Conservation (phyloP, 2,888 invertebrate genomes). For the Ernsta delagoae region DNA sequence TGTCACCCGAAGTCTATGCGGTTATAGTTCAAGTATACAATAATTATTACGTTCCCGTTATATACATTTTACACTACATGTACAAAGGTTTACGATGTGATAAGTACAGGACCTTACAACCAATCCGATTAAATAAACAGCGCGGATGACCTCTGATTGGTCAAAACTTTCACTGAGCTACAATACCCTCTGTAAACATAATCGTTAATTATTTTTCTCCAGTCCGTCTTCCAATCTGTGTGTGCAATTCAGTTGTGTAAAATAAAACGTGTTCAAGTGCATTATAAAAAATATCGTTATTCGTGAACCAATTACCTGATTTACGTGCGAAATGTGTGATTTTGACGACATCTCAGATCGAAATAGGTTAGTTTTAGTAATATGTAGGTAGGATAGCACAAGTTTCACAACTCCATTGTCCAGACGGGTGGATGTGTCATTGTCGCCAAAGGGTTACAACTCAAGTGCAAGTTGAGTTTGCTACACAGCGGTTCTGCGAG, state of each 20-base stretch:
- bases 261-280: not conserved
- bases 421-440: slow-evolving; percentile 43
- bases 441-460: slow-evolving; percentile 49
- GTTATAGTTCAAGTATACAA: slow-evolving; percentile 30
- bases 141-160: slow-evolving; percentile 22
- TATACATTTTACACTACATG: too few relatives aligned
- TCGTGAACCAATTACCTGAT: too few relatives aligned
- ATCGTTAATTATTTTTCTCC: slow-evolving; percentile 16
- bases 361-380: too few relatives aligned
- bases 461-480: slow-evolving; percentile 43
- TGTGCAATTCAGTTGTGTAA: not conserved
- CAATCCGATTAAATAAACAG: slow-evolving; percentile 20
- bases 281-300: too few relatives aligned
- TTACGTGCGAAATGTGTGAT: too few relatives aligned
- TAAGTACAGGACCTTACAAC: not conserved
- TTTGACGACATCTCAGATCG: too few relatives aligned
- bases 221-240: slow-evolving; percentile 12
- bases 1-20: slow-evolving; percentile 18
- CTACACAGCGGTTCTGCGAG: slow-evolving; percentile 26
- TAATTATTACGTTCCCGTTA: slow-evolving; percentile 2
- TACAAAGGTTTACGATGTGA: slow-evolving; percentile 8
- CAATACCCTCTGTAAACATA: slow-evolving; percentile 18
- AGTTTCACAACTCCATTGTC: slow-evolving; percentile 49
- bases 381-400: too few relatives aligned
- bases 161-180: slow-evolving; percentile 22